Evolutionary conservation across 2,797 vertebrate species (phyloP), one percentile per base, ranked within the genome.

Genomic region (Simalia tracyae): DNA sequence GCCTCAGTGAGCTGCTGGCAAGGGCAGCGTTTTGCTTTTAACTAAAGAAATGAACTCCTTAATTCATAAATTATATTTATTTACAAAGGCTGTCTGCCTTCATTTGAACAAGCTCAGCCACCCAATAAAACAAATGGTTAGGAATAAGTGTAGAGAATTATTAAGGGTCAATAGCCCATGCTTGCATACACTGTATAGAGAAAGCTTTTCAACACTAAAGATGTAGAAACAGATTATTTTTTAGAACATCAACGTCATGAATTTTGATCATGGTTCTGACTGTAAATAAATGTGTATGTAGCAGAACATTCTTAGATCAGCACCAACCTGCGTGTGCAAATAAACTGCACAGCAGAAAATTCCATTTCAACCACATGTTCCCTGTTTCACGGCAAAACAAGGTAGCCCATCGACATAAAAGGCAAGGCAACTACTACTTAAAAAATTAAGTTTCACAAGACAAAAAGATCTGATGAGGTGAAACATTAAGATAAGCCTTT

Each of bases 281-380:
- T 91, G 85, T 57, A 84, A 93, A 89, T 90, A 92, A 95, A 89
- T 42, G 60, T 84, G 1, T 88, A 36, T n/a, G 57, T 36, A 89
- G 22, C 60, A 86, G 90, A 24, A 93, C 87, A 87, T 89, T 87
- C 89, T 36, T 57, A 63, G 94, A 87, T 42, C 84, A 54, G 17
- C 24, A 64, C 42, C 91, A 50, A 17, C 14, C 50, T 26, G 57
- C 19, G 14, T 14, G 42, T 24, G 19, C 61, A 81, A 64, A 50
- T 63, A 90, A 36, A 84, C 36, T 17, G 19, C 60, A 54, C 17
- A 15, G 84, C 0, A 54, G 1, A 89, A 17, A 31, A 57, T 72
- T 86, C 11, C 0, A 92, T 1, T 84, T 87, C 86, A 92, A 66
- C 87, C 12, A 3, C 57, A 89, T 5, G 3, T 7, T n/a, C 2